A percentile compares a stretch with the other conserved stretches of the same genome.
Conservation (phyloP, 2,797 vertebrate genomes). For the Paguma larvata region DNA sequence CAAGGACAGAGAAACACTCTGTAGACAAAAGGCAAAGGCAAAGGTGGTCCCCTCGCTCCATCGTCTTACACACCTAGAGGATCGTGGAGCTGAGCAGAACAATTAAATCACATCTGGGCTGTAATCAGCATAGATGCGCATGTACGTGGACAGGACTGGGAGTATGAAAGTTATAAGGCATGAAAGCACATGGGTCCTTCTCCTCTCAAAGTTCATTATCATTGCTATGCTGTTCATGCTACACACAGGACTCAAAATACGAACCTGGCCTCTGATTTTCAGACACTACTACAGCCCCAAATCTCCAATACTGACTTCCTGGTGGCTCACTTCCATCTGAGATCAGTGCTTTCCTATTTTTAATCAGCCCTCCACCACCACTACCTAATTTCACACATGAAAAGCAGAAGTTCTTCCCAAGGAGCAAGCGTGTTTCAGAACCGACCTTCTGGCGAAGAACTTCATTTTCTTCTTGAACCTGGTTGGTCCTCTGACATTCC, state of each 20-base stretch:
- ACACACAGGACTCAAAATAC: background rate
- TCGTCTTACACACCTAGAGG: background rate
- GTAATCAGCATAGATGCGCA: background rate
- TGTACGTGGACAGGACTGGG: background rate
- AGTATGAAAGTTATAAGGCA: background rate
- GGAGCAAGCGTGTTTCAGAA: background rate
- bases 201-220: background rate
- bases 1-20: background rate
- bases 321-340: constrained; percentile 4
- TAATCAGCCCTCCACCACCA: background rate
- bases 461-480: constrained; percentile 96
- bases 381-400: background rate
- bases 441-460: constrained; percentile 94
- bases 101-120: background rate
- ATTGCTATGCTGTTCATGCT: background rate
- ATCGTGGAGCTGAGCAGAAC: background rate
- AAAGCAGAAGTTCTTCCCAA: constrained; percentile 59
- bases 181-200: background rate
- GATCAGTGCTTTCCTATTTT: background rate
- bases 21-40: background rate
- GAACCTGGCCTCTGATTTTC: background rate
- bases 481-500: constrained; percentile 93
- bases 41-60: background rate
- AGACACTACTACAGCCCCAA: background rate
- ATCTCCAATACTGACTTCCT: background rate